These are phyloP conservation scores for Festucalex cinctus DNA, from an alignment of 2,113 vertebrate species.

Conservation along the genomic window DNA sequence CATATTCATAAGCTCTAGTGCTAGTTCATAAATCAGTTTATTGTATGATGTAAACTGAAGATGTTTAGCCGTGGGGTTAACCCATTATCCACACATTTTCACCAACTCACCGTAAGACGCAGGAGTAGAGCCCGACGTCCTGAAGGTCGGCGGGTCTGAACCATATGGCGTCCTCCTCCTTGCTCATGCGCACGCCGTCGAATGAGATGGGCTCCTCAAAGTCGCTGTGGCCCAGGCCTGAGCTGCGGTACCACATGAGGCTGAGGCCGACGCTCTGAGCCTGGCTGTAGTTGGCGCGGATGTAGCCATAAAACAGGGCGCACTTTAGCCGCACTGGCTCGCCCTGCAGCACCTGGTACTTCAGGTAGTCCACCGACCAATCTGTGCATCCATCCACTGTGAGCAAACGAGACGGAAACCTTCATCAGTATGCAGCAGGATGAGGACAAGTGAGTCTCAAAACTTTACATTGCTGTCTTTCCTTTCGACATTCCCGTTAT, in stretches of 20 bases:
- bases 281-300: conserved; percentile 95
- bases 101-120: conserved; percentile 84
- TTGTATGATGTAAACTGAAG: neutral
- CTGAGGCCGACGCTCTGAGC: conserved; percentile 93
- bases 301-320: conserved; percentile 97
- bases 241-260: conserved; percentile 94
- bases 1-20: too few relatives aligned
- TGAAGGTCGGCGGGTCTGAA: conserved; percentile 93
- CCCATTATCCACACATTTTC: neutral
- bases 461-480: too few relatives aligned
- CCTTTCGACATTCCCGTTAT: too few relatives aligned
- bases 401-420: conserved; percentile 48
- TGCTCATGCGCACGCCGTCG: conserved; percentile 94
- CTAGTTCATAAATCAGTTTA: too few relatives aligned
- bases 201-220: conserved; percentile 99
- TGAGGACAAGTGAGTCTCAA: too few relatives aligned
- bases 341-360: conserved; percentile 90
- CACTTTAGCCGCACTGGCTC: conserved; percentile 96
- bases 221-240: conserved; percentile 81
- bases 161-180: conserved; percentile 99
- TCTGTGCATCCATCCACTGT: conserved; percentile 96
- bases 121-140: conserved; percentile 94
- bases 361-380: conserved; percentile 97
- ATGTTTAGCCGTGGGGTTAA: neutral
- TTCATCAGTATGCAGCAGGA: neutral